These are phyloP conservation scores for Caenorhabditis sp. DNA, from an alignment of 2,888 invertebrate species.

Conservation along the genomic window DNA sequence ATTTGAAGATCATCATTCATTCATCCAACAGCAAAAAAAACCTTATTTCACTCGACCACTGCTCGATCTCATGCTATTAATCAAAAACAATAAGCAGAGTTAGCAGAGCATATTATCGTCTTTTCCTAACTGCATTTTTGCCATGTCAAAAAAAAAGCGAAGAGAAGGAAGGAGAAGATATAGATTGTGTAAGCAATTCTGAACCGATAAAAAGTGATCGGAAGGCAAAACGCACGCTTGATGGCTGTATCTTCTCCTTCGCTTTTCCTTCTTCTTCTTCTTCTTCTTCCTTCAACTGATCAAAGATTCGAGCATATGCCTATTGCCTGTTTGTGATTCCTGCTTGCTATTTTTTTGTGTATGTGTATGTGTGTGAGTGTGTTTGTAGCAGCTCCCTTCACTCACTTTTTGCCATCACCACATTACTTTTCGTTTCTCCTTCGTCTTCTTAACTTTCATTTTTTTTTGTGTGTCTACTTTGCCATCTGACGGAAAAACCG, in stretches of 20 bases:
- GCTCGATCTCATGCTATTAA: too few species aligned
- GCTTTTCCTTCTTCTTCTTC: conserved; percentile 4
- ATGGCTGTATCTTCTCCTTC: conserved; percentile 14
- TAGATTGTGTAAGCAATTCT: conserved; percentile 19
- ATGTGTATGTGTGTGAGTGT: neutral
- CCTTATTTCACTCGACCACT: too few species aligned
- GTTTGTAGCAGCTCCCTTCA: neutral
- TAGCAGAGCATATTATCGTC: too few species aligned
- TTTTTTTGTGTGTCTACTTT: neutral
- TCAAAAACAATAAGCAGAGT: too few species aligned
- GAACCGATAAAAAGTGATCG: conserved; percentile 42
- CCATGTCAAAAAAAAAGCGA: neutral
- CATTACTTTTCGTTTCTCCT: conserved; percentile 4
- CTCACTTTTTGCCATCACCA: conserved; percentile 8
- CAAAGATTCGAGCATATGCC: conserved; percentile 47
- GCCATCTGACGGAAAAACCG: neutral
- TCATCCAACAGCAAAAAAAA: too few species aligned
- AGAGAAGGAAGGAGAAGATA: conserved; percentile 20
- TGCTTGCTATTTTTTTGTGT: conserved; percentile 3
- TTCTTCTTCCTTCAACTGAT: conserved; percentile 17
- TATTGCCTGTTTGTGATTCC: conserved; percentile 27
- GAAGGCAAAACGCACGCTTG: conserved; percentile 3
- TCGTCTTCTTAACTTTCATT: neutral
- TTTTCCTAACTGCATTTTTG: neutral
- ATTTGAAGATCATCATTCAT: too few species aligned